phyloP scores from a whole-genome alignment of 2,888 invertebrate genomes.

The Cosmia trapezina region DNA sequence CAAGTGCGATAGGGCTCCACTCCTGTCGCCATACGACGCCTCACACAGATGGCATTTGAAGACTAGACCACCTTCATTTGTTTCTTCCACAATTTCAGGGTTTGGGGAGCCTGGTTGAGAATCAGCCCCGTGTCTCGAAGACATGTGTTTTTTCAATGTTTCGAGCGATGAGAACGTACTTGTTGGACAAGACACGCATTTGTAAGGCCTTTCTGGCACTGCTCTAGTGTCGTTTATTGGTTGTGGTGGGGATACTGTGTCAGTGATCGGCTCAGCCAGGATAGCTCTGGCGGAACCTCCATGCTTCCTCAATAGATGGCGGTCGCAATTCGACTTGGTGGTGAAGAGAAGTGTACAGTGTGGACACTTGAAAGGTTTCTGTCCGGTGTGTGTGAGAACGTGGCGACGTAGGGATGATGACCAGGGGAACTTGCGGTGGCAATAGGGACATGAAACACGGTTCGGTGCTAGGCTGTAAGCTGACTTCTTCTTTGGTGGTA shows the following conservation, averaged over 20 bases:
- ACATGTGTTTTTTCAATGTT: constrained; percentile 94
- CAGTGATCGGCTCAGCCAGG: constrained; percentile 82
- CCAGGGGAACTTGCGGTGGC: constrained; percentile 98
- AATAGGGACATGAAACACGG: constrained; percentile 97
- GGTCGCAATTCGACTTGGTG: constrained; percentile 99
- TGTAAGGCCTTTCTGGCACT: constrained; percentile 94
- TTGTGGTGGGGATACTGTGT: constrained; percentile 77
- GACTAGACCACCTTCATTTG: constrained; percentile 92
- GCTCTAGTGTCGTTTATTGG: constrained; percentile 88
- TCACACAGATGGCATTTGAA: constrained; percentile 98
- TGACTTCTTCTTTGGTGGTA: constrained; percentile 95
- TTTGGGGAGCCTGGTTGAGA: constrained; percentile 84
- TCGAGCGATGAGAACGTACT: constrained; percentile 95
- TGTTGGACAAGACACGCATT: constrained; percentile 95
- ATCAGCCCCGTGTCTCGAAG: constrained; percentile 92
- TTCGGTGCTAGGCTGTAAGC: constrained; percentile 99
- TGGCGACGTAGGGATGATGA: constrained; percentile 98
- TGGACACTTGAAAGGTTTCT: constrained; percentile 98
- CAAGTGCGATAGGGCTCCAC: constrained; percentile 95
- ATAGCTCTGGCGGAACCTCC: constrained; percentile 87
- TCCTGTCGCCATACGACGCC: constrained; percentile 94
- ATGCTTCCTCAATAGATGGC: constrained; percentile 97
- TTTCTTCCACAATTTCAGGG: constrained; percentile 78
- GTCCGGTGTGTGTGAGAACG: constrained; percentile 98
- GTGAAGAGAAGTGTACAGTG: constrained; percentile 98